Evolutionary conservation across 2,797 vertebrate genomes (phyloP), one percentile per base, ranked within the genome.

Genomic region (Pseudomugil tenellus): DNA sequence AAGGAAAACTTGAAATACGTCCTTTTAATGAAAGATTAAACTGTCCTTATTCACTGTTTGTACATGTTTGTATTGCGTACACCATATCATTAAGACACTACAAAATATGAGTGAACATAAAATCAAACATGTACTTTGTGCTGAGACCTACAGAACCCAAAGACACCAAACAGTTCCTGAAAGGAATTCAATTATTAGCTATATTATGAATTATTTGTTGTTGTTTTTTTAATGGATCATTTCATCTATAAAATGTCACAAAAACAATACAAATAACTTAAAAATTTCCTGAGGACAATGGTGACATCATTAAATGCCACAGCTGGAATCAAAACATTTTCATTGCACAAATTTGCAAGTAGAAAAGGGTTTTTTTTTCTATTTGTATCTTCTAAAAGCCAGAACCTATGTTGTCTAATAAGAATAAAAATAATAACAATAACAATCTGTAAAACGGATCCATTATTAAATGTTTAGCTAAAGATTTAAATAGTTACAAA

Each of bases 1-100:
- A 62, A 77, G 87, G 58, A 73, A 25, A 91, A 90, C 89, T 76
- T 86, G 89, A 88, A 89, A 87, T 70, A 28, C 80, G 55, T 66
- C 54, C 39, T 25, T 16, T 49, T 65, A 35, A 35, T 2, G 13
- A 60, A 53, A n/a, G 19, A 67, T 57, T 60, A 4, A 63, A 37
- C 35, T 35, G 56, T 59, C 34, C 8, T 58, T 34, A 55, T 49
- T 10, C 14, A 26, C 28, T 64, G 55, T 60, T 31, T 67, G 35
- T 25, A 48, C 43, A 48, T 31, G 17, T 46, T 9, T 54, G 23
- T 26, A 54, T 34, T 60, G 35, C 29, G 13, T 19, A 31, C 48
- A 70, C 14, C 31, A 13, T 12, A 26, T 29, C 34, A 39, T 34
- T 21, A 64, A 65, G 17, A 32, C 29, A 23, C 14, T 48, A 35